A percentile compares a stretch with the other conserved stretches of the same genome.
phyloP scores from a whole-genome alignment of 2,888 invertebrate species.

The Conus canariensis region DNA sequence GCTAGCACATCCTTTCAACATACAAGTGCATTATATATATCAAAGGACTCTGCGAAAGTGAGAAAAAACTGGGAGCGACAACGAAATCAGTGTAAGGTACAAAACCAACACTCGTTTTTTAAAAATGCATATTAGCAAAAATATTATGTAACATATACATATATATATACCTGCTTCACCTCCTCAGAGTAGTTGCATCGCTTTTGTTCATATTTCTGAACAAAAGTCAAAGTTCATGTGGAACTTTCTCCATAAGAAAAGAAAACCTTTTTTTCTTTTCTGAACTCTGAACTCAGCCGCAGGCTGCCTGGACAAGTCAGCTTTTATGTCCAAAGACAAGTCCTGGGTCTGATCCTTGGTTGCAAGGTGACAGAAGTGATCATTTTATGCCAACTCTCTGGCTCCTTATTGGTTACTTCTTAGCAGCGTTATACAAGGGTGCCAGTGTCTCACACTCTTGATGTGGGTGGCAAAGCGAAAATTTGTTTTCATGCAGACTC shows the following conservation, averaged over 20 bases:
- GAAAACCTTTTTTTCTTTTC: neutral
- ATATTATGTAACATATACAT: neutral
- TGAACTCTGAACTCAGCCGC: neutral
- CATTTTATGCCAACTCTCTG: neutral
- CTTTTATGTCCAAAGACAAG: constrained; percentile 15
- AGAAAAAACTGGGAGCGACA: constrained; percentile 1
- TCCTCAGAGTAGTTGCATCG: too few species aligned
- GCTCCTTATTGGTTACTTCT: neutral
- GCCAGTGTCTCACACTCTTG: constrained; percentile 11
- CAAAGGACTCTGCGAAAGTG: neutral
- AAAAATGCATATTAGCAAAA: neutral
- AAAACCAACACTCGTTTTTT: neutral
- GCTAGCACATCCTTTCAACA: neutral
- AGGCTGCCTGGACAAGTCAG: constrained; percentile 23
- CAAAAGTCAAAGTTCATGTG: constrained; percentile 7
- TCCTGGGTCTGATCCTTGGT: constrained; percentile 13
- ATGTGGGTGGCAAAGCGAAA: constrained; percentile 13
- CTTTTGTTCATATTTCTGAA: neutral
- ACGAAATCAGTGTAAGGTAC: neutral
- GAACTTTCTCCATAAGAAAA: constrained; percentile 1
- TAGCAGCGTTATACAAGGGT: neutral
- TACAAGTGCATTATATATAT: neutral
- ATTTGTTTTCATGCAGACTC: neutral
- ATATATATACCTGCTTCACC: neutral
- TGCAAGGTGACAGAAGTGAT: constrained; percentile 24